Evolutionary conservation across 2,113 vertebrate species (phyloP), one percentile per base, ranked within the genome.

Genomic region (Scomber colias): DNA sequence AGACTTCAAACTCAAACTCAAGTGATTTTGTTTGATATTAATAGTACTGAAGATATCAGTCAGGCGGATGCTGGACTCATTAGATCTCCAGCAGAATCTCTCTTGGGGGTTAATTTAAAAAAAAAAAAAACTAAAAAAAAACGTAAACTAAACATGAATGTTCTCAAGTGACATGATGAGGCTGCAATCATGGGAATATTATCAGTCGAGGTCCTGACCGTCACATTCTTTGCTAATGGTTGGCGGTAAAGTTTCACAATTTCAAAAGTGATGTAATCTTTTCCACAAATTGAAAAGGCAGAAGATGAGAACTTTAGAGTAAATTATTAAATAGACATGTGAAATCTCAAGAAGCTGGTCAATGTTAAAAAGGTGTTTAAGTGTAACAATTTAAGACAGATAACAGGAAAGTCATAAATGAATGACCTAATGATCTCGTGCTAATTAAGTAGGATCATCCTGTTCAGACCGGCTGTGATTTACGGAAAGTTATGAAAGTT

Each of bases 141-240:
- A 27, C 24, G 24, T 27, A 2, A 27, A 44, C 21, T 27, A 48
- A 59, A 65, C 50, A 60, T 51, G 8, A 59, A 60, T 0, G 13
- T 65, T 76, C 70, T 77, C 53, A 4, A 61, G 73, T 59, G 67
- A 77, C 62, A 56, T n/a, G 16, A 54, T 9, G 2, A 2, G n/a
- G 46, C 14, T 44, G 9, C 21, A 19, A 4, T 72, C 77, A 81
- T 77, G 83, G 75, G 59, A 84, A 79, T 63, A 50, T 21, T 11
- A 55, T 24, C 27, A 66, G 67, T 50, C 8, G 3, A 51, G 48
- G 35, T 1, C 19, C 1, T 31, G 81, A 67, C 70, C 44, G 50
- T 27, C 9, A 24, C 46, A 72, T 73, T 74, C 56, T 40, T 70
- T 2, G 0, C 12, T 65, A 53, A 69, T 30, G 44, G 57, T 11